These are phyloP conservation scores for Gila robusta DNA, from an alignment of 2,797 vertebrate genomes.

Conservation along the genomic window DNA sequence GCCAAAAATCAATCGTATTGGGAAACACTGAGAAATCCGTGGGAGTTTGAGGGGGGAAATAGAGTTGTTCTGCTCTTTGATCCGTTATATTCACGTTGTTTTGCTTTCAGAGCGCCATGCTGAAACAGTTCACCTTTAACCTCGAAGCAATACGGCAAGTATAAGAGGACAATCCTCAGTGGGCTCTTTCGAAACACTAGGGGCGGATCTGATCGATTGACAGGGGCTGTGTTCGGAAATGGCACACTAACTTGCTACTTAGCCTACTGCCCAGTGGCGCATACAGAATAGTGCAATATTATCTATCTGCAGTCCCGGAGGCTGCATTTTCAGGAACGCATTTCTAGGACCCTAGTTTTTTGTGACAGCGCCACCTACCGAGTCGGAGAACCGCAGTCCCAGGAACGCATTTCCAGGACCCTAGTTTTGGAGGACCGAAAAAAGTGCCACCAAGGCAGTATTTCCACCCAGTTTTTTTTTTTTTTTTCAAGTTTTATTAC, in stretches of 20 bases:
- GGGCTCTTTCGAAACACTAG: not conserved
- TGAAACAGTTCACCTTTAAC: constrained; percentile 46
- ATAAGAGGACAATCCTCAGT: not conserved
- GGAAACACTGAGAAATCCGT: not conserved
- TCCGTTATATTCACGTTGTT: not conserved
- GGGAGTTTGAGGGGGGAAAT: not conserved
- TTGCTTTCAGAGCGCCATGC: constrained; percentile 36
- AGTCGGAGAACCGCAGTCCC: no score
- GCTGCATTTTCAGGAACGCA: no score
- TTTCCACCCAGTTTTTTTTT: no score
- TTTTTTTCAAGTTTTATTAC: no score
- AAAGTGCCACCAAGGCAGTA: no score
- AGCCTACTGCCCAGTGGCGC: not conserved
- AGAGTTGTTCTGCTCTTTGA: not conserved
- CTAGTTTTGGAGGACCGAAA: no score
- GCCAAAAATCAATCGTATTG: not conserved
- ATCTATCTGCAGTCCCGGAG: no score
- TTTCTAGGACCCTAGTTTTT: no score
- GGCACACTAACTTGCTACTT: no score
- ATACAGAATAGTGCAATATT: no score
- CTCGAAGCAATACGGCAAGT: constrained; percentile 45
- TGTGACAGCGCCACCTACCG: no score
- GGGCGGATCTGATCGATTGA: not conserved
- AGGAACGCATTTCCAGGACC: no score
- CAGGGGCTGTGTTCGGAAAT: not conserved